Evolutionary conservation across 1,140 invertebrate species (phyloP), one percentile per base, ranked within the genome.

Genomic region (Coenobita brevimanus): DNA sequence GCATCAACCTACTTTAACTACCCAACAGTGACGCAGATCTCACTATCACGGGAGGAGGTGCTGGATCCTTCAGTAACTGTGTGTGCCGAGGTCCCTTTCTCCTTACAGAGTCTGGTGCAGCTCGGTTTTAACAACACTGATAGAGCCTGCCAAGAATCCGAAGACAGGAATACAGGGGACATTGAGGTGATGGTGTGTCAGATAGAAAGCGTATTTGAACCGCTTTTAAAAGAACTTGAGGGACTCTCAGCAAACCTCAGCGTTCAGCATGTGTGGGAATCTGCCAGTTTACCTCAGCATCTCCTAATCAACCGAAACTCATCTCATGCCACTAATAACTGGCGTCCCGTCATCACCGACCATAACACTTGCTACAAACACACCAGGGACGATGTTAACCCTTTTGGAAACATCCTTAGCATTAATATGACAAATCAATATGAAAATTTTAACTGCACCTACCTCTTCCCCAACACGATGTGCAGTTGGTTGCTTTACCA

Each of bases 41-140:
- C 71, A 21, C 27, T 75, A 21, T 10, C 33, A 36, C 30, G 36
- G 27, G 41, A 21, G 30, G 33, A 33, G 8, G 71, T 41, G 6
- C 8, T 21, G 6, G 33, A 10, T 36, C 71, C 71, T 21, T 10
- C 15, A 2, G 41, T 75, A 36, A 41, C 36, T 2, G 36, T 75
- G 36, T 75, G 71, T 46, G 46, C 36, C 46, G n/a, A 41, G 33
- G 15, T 75, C n/a, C 71, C 71, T n/a, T 75, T 41, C 41, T 75
- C 71, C 33, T 41, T 75, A 10, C 21, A 13, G 3, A 75, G 36
- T 33, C 38, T 75, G 71, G 71, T 75, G 8, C 33, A 75, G 27
- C 36, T 41, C 24, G 71, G 71, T 36, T 75, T 75, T n/a, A 43
- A 41, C 71, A 41, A 75, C 41, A n/a, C 71, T 21, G 36, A 41